These are phyloP conservation scores for Erinaceus europaeus DNA, from an alignment of 2,113 vertebrate species.

Conservation along the genomic window DNA sequence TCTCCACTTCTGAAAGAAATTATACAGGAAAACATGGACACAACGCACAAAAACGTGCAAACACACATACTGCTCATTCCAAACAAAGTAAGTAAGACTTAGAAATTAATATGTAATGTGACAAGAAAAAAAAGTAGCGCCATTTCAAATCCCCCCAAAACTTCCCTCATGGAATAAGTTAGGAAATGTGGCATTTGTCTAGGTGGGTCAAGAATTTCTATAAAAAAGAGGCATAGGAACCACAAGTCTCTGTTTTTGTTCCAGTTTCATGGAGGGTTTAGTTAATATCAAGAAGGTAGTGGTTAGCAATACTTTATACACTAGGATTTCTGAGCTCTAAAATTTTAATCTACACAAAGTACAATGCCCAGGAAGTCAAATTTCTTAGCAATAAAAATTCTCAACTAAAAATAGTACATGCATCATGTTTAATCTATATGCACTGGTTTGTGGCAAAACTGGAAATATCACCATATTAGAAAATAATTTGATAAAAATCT, in stretches of 20 bases:
- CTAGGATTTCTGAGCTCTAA: not conserved
- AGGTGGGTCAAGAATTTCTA: not conserved
- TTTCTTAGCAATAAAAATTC: slow-evolving; percentile 32
- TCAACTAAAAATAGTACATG: slow-evolving; percentile 31
- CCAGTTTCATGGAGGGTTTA: not conserved
- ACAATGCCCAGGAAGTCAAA: not conserved
- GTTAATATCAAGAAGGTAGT: not conserved
- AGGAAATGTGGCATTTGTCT: not conserved
- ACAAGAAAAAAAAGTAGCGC: not conserved
- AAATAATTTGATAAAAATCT: slow-evolving; percentile 42
- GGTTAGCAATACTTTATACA: not conserved
- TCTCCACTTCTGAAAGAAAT: slow-evolving; percentile 76
- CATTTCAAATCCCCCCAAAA: not conserved
- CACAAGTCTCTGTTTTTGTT: not conserved
- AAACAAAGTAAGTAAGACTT: slow-evolving; percentile 10
- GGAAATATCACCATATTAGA: slow-evolving; percentile 47
- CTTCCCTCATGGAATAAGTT: not conserved
- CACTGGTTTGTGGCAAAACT: slow-evolving; percentile 33
- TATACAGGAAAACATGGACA: slow-evolving; percentile 47
- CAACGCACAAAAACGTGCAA: slow-evolving; percentile 37
- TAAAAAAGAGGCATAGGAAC: not conserved
- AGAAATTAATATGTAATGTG: not conserved
- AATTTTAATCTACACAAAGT: not conserved
- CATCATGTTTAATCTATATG: slow-evolving; percentile 38
- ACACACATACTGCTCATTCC: slow-evolving; percentile 9